Evolutionary conservation across 2,888 invertebrate species (phyloP).

Genomic region (Meteorus cinctellus): DNA sequence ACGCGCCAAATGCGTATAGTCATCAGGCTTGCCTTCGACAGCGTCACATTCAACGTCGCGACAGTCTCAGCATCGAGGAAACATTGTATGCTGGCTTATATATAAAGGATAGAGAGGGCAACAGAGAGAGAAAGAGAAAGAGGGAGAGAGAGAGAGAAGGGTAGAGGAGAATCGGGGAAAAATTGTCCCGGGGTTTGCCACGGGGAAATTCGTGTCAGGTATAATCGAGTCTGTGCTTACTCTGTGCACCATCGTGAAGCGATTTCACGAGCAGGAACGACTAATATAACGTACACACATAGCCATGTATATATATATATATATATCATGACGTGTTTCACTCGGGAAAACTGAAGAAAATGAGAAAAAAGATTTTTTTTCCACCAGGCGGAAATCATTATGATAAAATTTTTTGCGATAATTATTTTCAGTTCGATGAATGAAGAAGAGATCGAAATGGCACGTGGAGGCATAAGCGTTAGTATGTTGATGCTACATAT

Average conservation of each 20-base stretch:
- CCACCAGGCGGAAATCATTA: neutral
- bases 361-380: neutral
- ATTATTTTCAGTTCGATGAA: slow-evolving; percentile 3
- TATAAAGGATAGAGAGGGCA: neutral
- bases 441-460: neutral
- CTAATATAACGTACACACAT: neutral
- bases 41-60: neutral
- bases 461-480: neutral
- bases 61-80: neutral
- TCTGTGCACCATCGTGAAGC: neutral
- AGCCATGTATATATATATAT: neutral
- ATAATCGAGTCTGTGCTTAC: slow-evolving; percentile 35
- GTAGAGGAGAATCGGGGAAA: slow-evolving; percentile 14
- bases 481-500: neutral
- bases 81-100: neutral
- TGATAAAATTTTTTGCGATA: neutral
- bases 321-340: slow-evolving; percentile 8
- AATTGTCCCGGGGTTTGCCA: slow-evolving; percentile 20
- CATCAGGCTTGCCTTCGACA: slow-evolving; percentile 3
- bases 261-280: slow-evolving; percentile 15
- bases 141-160: neutral
- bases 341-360: neutral
- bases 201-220: slow-evolving; percentile 42
- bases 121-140: neutral
- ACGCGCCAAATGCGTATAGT: slow-evolving; percentile 11